These are phyloP conservation scores for Prunella himalayana DNA, from an alignment of 2,113 vertebrate genomes.

Conservation along the genomic window DNA sequence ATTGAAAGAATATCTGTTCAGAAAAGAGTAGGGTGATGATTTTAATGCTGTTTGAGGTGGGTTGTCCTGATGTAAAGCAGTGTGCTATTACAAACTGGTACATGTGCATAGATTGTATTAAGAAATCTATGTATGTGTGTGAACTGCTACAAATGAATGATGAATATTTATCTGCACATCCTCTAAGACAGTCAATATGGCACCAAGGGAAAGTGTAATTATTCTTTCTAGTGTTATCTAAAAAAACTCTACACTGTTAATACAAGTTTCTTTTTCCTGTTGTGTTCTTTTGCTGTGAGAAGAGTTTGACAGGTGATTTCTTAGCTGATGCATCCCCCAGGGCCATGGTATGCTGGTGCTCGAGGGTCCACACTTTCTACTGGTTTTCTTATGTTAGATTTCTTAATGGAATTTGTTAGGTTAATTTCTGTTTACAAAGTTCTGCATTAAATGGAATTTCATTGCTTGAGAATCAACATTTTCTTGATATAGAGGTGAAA, in stretches of 20 bases:
- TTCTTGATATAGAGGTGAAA: neutral
- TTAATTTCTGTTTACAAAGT: neutral
- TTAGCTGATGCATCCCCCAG: neutral
- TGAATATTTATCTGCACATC: neutral
- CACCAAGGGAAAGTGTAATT: neutral
- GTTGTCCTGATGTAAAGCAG: neutral
- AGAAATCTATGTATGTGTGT: neutral
- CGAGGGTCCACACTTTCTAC: neutral
- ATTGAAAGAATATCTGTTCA: neutral
- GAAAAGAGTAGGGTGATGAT: neutral
- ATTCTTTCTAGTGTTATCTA: neutral
- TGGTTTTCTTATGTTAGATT: neutral
- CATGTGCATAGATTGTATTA: neutral
- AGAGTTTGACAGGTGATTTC: neutral
- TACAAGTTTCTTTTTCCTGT: neutral
- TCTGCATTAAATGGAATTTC: neutral
- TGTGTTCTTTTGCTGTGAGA: neutral
- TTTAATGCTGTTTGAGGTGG: neutral
- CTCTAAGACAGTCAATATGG: accelerated
- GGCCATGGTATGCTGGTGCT: neutral
- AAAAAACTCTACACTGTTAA: neutral
- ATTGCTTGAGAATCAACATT: neutral
- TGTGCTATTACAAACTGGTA: neutral
- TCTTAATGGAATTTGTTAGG: neutral
- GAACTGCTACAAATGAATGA: neutral